Conservation (phyloP, 2,797 vertebrate genomes). For the Oryzias sinensis region DNA sequence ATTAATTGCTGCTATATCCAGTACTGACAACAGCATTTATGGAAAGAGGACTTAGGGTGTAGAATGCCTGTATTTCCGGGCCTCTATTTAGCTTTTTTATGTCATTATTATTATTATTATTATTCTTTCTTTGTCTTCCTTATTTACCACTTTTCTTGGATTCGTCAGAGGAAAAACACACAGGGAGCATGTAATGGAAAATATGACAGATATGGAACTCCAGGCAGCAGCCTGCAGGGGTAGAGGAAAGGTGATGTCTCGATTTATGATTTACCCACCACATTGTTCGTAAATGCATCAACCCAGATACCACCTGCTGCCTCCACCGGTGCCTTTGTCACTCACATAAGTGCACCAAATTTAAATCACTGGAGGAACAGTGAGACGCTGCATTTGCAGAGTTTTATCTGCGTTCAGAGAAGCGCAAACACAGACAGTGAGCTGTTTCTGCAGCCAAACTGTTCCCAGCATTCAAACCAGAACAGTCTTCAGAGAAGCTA, state of each 20-base stretch:
- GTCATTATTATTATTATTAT: neutral
- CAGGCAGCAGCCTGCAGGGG: constrained; percentile 28
- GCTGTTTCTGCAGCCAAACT: constrained; percentile 4
- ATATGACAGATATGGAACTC: constrained; percentile 36
- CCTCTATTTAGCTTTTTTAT: constrained; percentile 9
- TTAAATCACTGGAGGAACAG: neutral
- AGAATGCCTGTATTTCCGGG: constrained; percentile 60
- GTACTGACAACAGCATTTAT: constrained; percentile 75
- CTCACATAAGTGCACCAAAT: constrained; percentile 21
- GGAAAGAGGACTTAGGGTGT: constrained; percentile 51
- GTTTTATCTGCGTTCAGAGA: constrained; percentile 3
- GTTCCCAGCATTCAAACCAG: constrained; percentile 10
- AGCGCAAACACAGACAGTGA: neutral
- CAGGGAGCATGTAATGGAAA: constrained; percentile 43
- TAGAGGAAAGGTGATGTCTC: constrained; percentile 41
- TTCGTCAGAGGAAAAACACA: constrained; percentile 28
- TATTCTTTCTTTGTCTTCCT: constrained; percentile 22
- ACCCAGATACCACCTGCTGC: constrained; percentile 33
- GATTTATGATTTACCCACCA: constrained; percentile 48
- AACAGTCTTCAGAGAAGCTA: constrained; percentile 14
- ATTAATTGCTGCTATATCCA: constrained; percentile 71
- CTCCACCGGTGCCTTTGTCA: constrained; percentile 29
- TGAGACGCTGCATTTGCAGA: constrained; percentile 2
- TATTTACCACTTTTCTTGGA: constrained; percentile 57
- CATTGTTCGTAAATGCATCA: constrained; percentile 48